A percentile compares a stretch with the other conserved stretches of the same genome.
Evolutionary conservation across 2,797 vertebrate species (phyloP).

Genomic region (Gambusia yucatana): DNA sequence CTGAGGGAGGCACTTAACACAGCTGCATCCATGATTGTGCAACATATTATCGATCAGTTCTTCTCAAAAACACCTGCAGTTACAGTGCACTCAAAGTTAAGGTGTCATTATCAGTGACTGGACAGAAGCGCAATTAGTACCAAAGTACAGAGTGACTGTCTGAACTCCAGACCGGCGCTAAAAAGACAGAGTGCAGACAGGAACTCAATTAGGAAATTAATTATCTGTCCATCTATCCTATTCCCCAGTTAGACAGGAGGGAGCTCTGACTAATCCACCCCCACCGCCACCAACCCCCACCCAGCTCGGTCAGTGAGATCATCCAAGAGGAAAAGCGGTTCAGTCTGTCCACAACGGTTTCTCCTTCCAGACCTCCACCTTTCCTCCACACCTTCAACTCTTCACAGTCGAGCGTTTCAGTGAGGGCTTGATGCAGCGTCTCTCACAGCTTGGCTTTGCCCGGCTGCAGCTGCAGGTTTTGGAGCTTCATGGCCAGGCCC

Average conservation of each 20-base stretch:
- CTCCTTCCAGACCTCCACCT: constrained; percentile 6
- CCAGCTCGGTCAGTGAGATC: constrained; percentile 16
- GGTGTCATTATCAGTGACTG: constrained; percentile 24
- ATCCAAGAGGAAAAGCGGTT: constrained; percentile 20
- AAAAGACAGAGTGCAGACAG: constrained; percentile 11
- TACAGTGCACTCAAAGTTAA: constrained; percentile 14
- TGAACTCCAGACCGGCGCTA: constrained; percentile 5
- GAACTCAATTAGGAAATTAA: constrained; percentile 37
- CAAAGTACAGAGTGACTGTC: constrained; percentile 17
- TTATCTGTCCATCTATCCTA: constrained; percentile 35
- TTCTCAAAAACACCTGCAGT: constrained; percentile 15
- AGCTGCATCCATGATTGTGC: constrained; percentile 25
- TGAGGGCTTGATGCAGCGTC: background rate
- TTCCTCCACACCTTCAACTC: constrained; percentile 20
- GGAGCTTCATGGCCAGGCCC: constrained; percentile 95
- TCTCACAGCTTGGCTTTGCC: constrained; percentile 87
- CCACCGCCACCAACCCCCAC: background rate
- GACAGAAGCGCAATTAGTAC: constrained; percentile 28
- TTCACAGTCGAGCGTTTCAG: background rate
- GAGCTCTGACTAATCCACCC: constrained; percentile 34
- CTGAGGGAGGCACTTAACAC: constrained; percentile 62
- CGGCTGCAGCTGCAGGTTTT: constrained; percentile 91
- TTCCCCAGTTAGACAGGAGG: constrained; percentile 17
- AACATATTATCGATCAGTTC: constrained; percentile 27
- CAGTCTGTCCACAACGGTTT: constrained; percentile 10